Evolutionary conservation across 2,888 invertebrate genomes (phyloP).

Genomic region (Philonicus albiceps): DNA sequence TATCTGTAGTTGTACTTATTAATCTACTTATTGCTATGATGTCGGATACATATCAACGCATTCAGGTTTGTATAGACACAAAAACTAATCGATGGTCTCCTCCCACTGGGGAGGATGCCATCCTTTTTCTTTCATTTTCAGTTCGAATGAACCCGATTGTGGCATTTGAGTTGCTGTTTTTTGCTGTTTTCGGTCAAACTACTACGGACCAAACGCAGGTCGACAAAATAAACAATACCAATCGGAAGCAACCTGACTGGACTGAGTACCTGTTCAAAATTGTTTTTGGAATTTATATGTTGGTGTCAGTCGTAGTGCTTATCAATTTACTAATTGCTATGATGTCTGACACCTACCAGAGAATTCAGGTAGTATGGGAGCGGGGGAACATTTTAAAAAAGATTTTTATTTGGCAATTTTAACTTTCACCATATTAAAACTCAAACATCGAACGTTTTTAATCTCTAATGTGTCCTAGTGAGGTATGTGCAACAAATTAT

Average conservation of each 20-base stretch:
- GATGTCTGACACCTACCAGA: conserved; percentile 99
- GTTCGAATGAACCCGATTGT: conserved; percentile 90
- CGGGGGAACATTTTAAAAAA: background rate
- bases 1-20: conserved; percentile 96
- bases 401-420: background rate
- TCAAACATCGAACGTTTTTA: background rate
- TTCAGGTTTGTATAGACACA: conserved; percentile 80
- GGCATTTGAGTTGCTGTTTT: conserved; percentile 98
- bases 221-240: conserved; percentile 66
- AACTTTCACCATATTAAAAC: background rate
- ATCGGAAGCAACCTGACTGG: conserved; percentile 77
- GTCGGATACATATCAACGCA: conserved; percentile 99
- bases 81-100: conserved; percentile 44
- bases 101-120: conserved; percentile 41
- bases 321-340: conserved; percentile 99
- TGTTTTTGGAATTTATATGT: conserved; percentile 93
- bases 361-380: conserved; percentile 84
- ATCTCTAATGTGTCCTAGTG: background rate
- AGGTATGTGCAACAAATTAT: background rate
- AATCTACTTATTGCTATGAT: conserved; percentile 99
- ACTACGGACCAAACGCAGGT: conserved; percentile 81
- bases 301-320: conserved; percentile 98
- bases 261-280: conserved; percentile 87
- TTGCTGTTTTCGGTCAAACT: conserved; percentile 97
- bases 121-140: conserved; percentile 64